Evolutionary conservation across 2,888 invertebrate genomes (phyloP).

Genomic region (Pachydiplax longipennis): DNA sequence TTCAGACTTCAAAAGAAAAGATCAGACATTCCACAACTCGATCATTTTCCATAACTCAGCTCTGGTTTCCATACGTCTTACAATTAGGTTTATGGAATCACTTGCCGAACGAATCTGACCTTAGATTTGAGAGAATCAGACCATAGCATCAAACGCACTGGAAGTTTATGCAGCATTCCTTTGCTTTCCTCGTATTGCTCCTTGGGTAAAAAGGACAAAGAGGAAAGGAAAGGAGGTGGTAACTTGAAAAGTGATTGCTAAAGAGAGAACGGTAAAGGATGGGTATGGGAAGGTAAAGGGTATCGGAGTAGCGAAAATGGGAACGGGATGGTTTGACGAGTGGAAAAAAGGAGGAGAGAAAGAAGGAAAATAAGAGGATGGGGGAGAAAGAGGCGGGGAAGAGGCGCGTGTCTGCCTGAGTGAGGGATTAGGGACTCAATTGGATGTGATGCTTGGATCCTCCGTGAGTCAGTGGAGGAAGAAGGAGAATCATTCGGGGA

Average conservation of each 20-base stretch:
- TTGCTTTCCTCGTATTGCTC: too few species aligned
- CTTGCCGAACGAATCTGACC: too few species aligned
- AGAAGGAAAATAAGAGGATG: slow-evolving; percentile 54
- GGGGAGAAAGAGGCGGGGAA: slow-evolving; percentile 50
- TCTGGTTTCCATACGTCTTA: too few species aligned
- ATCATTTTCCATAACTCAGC: too few species aligned
- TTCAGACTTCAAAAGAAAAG: too few species aligned
- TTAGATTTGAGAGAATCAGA: too few species aligned
- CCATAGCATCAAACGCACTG: too few species aligned
- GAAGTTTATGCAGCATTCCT: too few species aligned
- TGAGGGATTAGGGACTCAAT: slow-evolving; percentile 45
- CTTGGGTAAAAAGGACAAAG: background rate
- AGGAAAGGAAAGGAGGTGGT: background rate
- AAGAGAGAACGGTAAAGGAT: slow-evolving; percentile 8
- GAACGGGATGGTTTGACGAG: background rate
- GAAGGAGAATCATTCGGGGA: slow-evolving; percentile 35
- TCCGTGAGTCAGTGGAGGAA: slow-evolving; percentile 23
- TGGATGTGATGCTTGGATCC: slow-evolving; percentile 38
- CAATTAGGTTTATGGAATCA: too few species aligned
- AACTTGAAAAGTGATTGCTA: background rate
- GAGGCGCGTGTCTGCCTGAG: slow-evolving; percentile 47
- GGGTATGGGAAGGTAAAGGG: background rate
- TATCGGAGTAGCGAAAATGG: slow-evolving; percentile 50
- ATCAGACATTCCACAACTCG: too few species aligned
- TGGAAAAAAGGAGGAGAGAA: slow-evolving; percentile 49